Evolutionary conservation across 2,113 vertebrate species (phyloP).

Genomic region (Tonatia bakeri): DNA sequence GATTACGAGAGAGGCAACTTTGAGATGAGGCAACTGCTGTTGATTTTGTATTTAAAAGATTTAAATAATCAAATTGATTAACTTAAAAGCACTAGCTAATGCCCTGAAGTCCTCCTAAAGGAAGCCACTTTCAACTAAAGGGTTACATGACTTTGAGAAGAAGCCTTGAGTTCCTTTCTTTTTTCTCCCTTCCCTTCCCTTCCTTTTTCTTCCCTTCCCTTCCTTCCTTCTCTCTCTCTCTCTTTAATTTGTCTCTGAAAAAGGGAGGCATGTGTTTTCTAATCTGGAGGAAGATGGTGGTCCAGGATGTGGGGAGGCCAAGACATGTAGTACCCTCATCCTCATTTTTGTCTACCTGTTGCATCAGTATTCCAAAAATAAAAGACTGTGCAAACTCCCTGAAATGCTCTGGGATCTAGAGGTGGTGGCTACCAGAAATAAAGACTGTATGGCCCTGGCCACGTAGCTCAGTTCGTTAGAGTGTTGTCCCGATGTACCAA

Average conservation of each 20-base stretch:
- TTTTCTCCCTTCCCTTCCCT: too few species aligned
- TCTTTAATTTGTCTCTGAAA: neutral
- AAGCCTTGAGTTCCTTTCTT: neutral
- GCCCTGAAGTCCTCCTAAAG: neutral
- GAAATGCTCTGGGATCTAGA: neutral
- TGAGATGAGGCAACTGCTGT: neutral
- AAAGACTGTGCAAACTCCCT: neutral
- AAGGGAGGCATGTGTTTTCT: neutral
- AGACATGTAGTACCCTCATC: neutral
- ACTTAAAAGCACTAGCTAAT: neutral
- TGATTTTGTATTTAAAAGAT: neutral
- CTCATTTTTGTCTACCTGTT: neutral
- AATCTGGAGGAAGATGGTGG: neutral
- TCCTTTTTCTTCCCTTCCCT: too few species aligned
- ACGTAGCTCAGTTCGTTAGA: too few species aligned
- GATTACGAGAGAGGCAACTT: neutral
- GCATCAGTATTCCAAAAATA: neutral
- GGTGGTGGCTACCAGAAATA: neutral
- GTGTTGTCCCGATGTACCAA: too few species aligned
- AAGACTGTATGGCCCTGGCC: neutral
- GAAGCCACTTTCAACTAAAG: neutral
- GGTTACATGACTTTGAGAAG: neutral
- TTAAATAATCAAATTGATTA: neutral
- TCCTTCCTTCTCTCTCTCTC: too few species aligned
- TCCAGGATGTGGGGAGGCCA: neutral